Conservation (phyloP, 2,797 vertebrate genomes). For the Todus mexicanus region DNA sequence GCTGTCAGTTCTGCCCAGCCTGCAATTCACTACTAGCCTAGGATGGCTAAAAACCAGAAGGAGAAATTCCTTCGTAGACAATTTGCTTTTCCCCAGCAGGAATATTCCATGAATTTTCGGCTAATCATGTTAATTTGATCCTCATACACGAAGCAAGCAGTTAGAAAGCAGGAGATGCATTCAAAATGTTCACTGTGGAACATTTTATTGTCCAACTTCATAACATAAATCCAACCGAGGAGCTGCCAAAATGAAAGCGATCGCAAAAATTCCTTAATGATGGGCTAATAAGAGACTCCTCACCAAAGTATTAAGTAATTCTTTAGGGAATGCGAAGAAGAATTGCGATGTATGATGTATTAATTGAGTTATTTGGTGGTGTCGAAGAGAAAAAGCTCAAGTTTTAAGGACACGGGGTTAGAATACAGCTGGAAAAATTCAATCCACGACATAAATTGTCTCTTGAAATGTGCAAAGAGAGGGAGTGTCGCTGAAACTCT, state of each 20-base stretch:
- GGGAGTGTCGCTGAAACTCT: neutral
- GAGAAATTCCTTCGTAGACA: neutral
- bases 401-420: neutral
- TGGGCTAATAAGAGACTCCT: neutral
- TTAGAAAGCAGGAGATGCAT: neutral
- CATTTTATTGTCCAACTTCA: neutral
- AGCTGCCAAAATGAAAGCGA: constrained; percentile 30
- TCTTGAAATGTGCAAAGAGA: neutral
- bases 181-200: neutral
- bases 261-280: constrained; percentile 34
- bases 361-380: neutral
- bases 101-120: neutral
- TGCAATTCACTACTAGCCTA: neutral
- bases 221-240: neutral
- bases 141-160: neutral
- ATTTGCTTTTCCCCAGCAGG: neutral
- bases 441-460: neutral
- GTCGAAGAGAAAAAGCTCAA: neutral
- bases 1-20: neutral
- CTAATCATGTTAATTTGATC: neutral
- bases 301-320: constrained; percentile 29
- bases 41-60: neutral
- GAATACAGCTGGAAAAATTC: constrained; percentile 2
- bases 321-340: constrained; percentile 1
- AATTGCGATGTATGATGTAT: neutral